These are phyloP conservation scores for Pseudolaguvia tuberculata DNA, from an alignment of 2,113 vertebrate species.

Conservation along the genomic window DNA sequence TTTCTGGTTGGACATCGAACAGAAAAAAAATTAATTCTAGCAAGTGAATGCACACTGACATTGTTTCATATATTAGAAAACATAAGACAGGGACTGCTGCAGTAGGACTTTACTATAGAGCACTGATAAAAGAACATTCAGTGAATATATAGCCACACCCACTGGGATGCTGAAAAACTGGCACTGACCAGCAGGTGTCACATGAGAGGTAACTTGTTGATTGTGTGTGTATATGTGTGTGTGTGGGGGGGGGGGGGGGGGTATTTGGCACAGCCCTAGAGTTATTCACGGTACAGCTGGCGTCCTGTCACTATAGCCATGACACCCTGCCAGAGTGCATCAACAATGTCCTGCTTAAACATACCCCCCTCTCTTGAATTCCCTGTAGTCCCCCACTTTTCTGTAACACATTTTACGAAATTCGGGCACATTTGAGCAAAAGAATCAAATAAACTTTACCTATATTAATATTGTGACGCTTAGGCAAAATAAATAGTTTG, in stretches of 20 bases:
- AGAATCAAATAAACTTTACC: neutral
- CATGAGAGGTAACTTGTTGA: slow-evolving; percentile 56
- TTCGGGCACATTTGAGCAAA: neutral
- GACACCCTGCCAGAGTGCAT: slow-evolving; percentile 61
- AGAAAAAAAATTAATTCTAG: neutral
- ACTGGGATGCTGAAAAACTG: slow-evolving; percentile 31
- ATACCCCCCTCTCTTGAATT: neutral
- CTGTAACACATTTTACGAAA: slow-evolving; percentile 14
- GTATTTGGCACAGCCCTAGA: slow-evolving; percentile 10
- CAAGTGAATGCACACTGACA: neutral
- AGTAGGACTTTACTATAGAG: neutral
- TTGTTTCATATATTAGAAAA: neutral
- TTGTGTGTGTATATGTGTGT: slow-evolving; percentile 33
- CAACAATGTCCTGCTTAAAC: slow-evolving; percentile 45
- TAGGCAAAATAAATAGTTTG: neutral
- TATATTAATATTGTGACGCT: neutral
- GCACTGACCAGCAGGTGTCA: slow-evolving; percentile 65
- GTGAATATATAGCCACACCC: slow-evolving; percentile 39
- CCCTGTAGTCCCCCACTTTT: too few species aligned
- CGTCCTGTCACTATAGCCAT: slow-evolving; percentile 55
- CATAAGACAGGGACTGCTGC: neutral
- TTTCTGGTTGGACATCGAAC: neutral
- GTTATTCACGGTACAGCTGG: slow-evolving; percentile 45
- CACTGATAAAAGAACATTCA: slow-evolving; percentile 1
- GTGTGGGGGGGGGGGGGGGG: too few species aligned